These are phyloP conservation scores for Choloepus didactylus DNA, from an alignment of 2,797 vertebrate species.

Conservation along the genomic window DNA sequence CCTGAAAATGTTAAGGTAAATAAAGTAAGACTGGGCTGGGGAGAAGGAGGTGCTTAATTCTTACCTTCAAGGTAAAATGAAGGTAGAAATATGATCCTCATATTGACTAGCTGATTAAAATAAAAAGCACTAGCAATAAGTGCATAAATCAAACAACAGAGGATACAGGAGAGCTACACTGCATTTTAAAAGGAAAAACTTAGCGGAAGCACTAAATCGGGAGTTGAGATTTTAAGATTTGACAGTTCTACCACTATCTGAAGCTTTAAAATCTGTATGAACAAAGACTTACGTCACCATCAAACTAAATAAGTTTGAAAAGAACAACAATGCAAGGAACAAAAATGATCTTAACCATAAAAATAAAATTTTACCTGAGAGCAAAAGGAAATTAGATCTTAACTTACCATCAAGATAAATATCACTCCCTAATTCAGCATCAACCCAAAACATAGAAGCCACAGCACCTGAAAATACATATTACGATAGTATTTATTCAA, in stretches of 20 bases:
- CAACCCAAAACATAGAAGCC: slow-evolving; percentile 99
- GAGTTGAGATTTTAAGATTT: neutral
- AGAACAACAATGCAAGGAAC: neutral
- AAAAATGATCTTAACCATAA: slow-evolving; percentile 25
- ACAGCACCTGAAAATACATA: slow-evolving; percentile 92
- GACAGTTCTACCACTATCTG: neutral
- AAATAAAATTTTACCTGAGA: slow-evolving; percentile 51
- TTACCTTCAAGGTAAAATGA: slow-evolving; percentile 36
- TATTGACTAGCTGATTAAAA: neutral
- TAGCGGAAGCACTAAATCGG: neutral
- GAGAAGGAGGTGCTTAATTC: neutral
- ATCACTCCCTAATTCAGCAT: slow-evolving; percentile 97
- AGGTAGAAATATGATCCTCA: slow-evolving; percentile 1
- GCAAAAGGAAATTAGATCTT: slow-evolving; percentile 12
- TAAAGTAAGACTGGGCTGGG: neutral
- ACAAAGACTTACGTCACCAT: slow-evolving; percentile 48
- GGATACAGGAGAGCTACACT: neutral
- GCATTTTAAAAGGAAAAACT: slow-evolving; percentile 58
- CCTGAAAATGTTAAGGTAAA: neutral
- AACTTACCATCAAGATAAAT: slow-evolving; percentile 98
- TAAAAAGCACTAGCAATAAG: neutral
- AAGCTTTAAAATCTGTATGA: neutral
- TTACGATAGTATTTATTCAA: slow-evolving; percentile 56
- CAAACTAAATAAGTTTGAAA: slow-evolving; percentile 60
- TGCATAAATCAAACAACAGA: neutral